Evolutionary conservation across 2,113 vertebrate species (phyloP).

Genomic region (Percopsis transmontana): DNA sequence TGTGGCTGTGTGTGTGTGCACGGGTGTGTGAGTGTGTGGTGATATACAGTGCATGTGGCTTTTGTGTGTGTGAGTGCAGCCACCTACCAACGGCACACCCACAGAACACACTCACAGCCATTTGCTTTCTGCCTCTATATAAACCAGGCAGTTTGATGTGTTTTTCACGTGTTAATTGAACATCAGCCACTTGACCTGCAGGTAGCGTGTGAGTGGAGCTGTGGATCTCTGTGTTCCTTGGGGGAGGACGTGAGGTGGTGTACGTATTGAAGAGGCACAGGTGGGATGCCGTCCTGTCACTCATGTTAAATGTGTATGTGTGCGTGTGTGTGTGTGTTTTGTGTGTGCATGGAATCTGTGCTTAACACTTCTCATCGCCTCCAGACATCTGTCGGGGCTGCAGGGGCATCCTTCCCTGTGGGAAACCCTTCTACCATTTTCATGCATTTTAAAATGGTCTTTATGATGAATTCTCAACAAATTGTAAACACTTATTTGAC

Average conservation of each 20-base stretch:
- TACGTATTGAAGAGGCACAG: background rate
- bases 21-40: constrained; percentile 12
- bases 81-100: constrained; percentile 29
- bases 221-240: constrained; percentile 16
- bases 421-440: too few relatives aligned
- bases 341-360: background rate
- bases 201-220: constrained; percentile 25
- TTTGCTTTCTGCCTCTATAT: constrained; percentile 33
- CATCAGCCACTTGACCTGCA: constrained; percentile 55
- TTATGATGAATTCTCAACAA: too few relatives aligned
- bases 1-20: background rate
- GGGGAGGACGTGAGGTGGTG: background rate
- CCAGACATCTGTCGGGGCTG: too few relatives aligned
- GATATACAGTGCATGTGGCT: background rate
- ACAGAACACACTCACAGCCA: constrained; percentile 14
- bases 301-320: background rate
- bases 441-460: too few relatives aligned
- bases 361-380: too few relatives aligned
- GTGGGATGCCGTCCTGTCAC: background rate
- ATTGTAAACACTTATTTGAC: too few relatives aligned
- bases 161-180: constrained; percentile 39
- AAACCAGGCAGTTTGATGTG: constrained; percentile 25
- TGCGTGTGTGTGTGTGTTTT: background rate
- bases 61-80: constrained; percentile 17
- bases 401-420: too few relatives aligned